These are phyloP conservation scores for Dufourea novaeangliae DNA, from an alignment of 1,140 invertebrate genomes.

Conservation along the genomic window DNA sequence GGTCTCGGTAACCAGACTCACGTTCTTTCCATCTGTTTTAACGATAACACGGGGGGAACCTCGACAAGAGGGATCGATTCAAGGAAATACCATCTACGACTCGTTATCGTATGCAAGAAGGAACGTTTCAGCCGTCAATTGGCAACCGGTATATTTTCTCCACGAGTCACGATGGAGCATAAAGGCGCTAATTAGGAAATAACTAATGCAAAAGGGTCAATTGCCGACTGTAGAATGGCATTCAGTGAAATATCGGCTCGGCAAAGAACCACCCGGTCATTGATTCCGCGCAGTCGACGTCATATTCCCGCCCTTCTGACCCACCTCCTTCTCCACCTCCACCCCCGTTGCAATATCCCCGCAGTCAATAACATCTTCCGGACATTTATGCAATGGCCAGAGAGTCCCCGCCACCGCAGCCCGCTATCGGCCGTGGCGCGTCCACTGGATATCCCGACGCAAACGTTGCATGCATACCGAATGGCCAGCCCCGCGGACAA, in stretches of 20 bases:
- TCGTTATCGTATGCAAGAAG: too few species aligned
- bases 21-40: too few species aligned
- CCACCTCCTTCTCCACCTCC: background rate
- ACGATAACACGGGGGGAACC: too few species aligned
- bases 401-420: background rate
- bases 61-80: too few species aligned
- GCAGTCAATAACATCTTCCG: conserved; percentile 54
- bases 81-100: too few species aligned
- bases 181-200: background rate
- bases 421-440: conserved; percentile 14
- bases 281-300: background rate
- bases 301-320: background rate
- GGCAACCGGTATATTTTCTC: background rate
- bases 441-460: conserved; percentile 32
- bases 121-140: too few species aligned
- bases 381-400: conserved; percentile 49
- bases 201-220: conserved; percentile 3
- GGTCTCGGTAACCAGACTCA: too few species aligned
- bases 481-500: conserved; percentile 13
- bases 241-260: background rate
- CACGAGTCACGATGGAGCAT: background rate
- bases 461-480: conserved; percentile 47
- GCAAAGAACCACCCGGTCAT: conserved; percentile 8
- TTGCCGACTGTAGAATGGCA: background rate
- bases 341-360: conserved; percentile 36